These are phyloP conservation scores for Kuschelorhynchus macadamiae DNA, from an alignment of 2,888 invertebrate species.

Conservation along the genomic window DNA sequence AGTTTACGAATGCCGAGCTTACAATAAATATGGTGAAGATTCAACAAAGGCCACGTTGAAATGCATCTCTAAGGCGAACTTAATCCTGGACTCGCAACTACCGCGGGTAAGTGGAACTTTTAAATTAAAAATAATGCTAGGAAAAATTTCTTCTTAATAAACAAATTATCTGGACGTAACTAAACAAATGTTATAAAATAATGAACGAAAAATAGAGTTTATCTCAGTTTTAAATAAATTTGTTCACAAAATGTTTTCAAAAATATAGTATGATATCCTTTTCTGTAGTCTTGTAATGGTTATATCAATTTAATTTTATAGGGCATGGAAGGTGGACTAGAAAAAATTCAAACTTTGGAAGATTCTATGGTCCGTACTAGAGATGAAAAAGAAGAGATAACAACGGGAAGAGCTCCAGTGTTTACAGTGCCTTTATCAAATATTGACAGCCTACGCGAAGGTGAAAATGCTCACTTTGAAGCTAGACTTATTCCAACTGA, in stretches of 20 bases:
- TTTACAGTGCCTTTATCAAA: conserved; percentile 92
- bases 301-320: too few species aligned
- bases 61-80: conserved; percentile 89
- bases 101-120: conserved; percentile 85
- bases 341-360: conserved; percentile 93
- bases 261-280: too few species aligned
- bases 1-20: conserved; percentile 92
- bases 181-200: too few species aligned
- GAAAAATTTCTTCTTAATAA: too few species aligned
- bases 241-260: too few species aligned
- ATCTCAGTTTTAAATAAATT: too few species aligned
- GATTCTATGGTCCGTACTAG: conserved; percentile 86
- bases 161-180: too few species aligned
- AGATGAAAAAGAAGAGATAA: conserved; percentile 81
- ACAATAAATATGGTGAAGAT: conserved; percentile 92
- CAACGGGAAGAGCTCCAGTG: conserved; percentile 87
- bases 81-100: conserved; percentile 93
- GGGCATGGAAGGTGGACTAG: conserved; percentile 96
- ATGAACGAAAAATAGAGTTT: too few species aligned
- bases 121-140: too few species aligned
- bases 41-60: conserved; percentile 87
- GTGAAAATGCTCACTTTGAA: conserved; percentile 93
- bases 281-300: too few species aligned
- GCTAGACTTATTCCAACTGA: conserved; percentile 90
- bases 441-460: conserved; percentile 88